Base-by-base conservation (phyloP, 2,797 vertebrate species). In the Danio jaintianensis region DNA sequence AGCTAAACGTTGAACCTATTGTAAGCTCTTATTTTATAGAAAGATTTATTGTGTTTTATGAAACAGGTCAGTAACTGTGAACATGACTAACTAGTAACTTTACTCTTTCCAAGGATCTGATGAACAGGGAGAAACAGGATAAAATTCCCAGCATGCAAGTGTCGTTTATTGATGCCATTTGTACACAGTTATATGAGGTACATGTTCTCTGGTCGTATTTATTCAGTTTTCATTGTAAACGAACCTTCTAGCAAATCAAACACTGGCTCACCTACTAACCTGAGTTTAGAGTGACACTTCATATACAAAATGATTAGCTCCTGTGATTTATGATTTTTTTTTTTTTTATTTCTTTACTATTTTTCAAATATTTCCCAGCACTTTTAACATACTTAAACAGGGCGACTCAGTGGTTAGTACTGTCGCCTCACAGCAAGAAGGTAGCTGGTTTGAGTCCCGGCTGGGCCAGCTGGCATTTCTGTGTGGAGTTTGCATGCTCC, bases 81-180 rank as follows among this genome's bases (percentile, higher is more conserved):
- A 4, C 18, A 38, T 58, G 6, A 48, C 16, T 78, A 43, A 45
- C 5, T 45, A 15, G 52, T 79, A 29, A 53, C 6, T 45, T 47
- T 66, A 71, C 84, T 63, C 85, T 52, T 73, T 83, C 86, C 58
- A 78, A 99, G 97, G 98, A 99, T 87, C 91, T 99, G 85, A 99
- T 99, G 98, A 99, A 99, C 90, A 94, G 98, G 75, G 98, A 99
- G 88, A 99, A 99, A 91, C 93, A 95, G 86, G 97, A 98, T 88
- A 96, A 98, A 91, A 99, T 99, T 86, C 98, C 98, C 73, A 98
- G 96, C 90, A 98, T 99, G 97, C 98, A 99, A 89, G 98, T 99
- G 89, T 97, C 97, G 87, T 99, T 99, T 89, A 99, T 99, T 79
- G 98, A 99, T 50, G 96, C 96, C 86, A 96, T 99, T 90, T 99